Percentiles rank a stretch among this genome's conserved stretches.
Conservation (phyloP, 1,140 invertebrate species). For the Zaprionus inermis region DNA sequence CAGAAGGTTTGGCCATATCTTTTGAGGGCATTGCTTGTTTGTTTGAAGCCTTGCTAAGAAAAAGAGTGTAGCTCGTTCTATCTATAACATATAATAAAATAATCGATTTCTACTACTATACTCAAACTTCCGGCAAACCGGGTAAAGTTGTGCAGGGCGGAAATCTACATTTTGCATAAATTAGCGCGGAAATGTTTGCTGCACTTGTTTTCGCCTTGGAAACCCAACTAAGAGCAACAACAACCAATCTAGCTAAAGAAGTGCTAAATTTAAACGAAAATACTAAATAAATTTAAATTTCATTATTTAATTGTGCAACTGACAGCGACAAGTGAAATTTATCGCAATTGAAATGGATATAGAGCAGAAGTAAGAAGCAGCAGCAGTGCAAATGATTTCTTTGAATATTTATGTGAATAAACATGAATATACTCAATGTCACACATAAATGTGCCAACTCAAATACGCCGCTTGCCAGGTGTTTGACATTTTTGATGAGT, state of each 20-base stretch:
- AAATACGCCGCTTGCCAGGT: slow-evolving; percentile 48
- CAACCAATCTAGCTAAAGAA: background rate
- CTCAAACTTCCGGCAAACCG: background rate
- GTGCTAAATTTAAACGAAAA: background rate
- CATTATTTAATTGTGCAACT: background rate
- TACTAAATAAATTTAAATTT: background rate
- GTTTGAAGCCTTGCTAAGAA: background rate
- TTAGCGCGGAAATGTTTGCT: slow-evolving; percentile 32
- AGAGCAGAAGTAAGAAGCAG: slow-evolving; percentile 40
- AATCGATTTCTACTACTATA: background rate
- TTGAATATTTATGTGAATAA: slow-evolving; percentile 12
- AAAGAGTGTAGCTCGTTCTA: background rate
- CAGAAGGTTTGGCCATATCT: background rate
- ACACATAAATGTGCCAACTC: background rate
- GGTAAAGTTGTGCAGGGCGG: background rate
- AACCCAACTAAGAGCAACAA: background rate
- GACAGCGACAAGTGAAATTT: background rate
- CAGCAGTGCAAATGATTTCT: slow-evolving; percentile 9
- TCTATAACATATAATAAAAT: background rate
- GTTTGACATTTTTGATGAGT: slow-evolving; percentile 61
- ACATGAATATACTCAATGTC: slow-evolving; percentile 25
- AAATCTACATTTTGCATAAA: slow-evolving; percentile 23
- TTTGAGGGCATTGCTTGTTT: background rate
- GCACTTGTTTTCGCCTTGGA: slow-evolving; percentile 16
- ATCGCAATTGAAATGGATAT: slow-evolving; percentile 67